phyloP scores from a whole-genome alignment of 2,113 vertebrate genomes.

The Castor canadensis region DNA sequence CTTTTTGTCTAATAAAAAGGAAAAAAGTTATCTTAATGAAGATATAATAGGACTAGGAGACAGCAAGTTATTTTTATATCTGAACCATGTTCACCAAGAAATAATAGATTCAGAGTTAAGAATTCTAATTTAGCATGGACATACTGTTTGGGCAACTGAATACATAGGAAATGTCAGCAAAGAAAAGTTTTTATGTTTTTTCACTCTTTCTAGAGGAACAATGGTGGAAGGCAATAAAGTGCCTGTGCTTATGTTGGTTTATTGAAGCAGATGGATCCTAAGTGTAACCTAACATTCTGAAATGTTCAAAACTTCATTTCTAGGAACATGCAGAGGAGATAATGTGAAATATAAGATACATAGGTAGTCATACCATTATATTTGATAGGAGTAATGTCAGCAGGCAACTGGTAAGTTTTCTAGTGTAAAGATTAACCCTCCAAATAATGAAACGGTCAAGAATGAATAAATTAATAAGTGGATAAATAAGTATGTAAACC shows the following conservation, averaged over 20 bases:
- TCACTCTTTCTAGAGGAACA: not conserved
- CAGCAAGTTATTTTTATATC: not conserved
- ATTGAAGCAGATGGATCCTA: not conserved
- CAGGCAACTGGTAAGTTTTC: not conserved
- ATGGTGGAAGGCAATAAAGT: not conserved
- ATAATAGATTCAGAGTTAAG: not conserved
- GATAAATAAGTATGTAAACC: not conserved
- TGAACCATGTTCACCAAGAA: not conserved
- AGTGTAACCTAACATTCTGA: not conserved
- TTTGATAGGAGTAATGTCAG: constrained; percentile 9
- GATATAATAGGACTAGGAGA: not conserved
- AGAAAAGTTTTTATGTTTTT: not conserved
- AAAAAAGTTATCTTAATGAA: not conserved
- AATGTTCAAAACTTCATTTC: constrained; percentile 51
- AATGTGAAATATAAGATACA: not conserved
- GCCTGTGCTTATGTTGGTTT: not conserved
- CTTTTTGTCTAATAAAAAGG: not conserved
- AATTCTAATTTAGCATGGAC: not conserved
- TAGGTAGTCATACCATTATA: not conserved
- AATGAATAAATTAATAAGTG: not conserved
- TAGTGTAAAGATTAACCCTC: constrained; percentile 3
- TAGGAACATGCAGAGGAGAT: not conserved
- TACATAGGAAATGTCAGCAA: not conserved
- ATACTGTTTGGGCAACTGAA: not conserved
- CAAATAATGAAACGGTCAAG: not conserved